These are phyloP conservation scores for Monodelphis domestica DNA, from an alignment of 2,797 vertebrate species.

Conservation along the genomic window DNA sequence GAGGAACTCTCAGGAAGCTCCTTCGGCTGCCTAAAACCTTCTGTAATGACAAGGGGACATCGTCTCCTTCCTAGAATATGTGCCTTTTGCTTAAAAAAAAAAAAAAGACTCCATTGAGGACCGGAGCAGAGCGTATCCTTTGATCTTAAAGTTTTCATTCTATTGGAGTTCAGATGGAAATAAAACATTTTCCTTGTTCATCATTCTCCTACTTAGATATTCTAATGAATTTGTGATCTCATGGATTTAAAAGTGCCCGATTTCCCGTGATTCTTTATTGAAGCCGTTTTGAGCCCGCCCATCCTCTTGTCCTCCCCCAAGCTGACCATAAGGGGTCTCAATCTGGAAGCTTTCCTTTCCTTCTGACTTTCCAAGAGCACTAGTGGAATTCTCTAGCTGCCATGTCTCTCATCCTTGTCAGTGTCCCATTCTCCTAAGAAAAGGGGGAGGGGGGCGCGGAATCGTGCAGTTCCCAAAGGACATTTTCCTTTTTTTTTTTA, in stretches of 20 bases:
- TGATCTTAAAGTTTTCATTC: neutral
- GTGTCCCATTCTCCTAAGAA: neutral
- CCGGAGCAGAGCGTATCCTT: neutral
- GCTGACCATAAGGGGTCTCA: neutral
- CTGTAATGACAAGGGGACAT: neutral
- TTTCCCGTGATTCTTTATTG: neutral
- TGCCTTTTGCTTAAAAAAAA: neutral
- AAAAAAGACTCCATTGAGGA: neutral
- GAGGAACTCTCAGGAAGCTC: slow-evolving; percentile 40
- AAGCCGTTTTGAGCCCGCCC: neutral
- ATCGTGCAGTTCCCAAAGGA: neutral
- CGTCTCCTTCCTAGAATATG: neutral
- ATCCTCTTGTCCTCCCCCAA: neutral
- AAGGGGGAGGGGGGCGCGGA: neutral
- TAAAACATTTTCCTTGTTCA: neutral
- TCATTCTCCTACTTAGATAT: neutral
- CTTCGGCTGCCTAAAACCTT: slow-evolving; percentile 44
- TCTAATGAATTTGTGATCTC: neutral
- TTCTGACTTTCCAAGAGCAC: neutral
- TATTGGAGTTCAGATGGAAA: neutral
- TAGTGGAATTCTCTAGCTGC: neutral
- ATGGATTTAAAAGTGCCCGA: neutral
- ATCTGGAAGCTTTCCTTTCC: neutral
- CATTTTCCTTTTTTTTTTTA: neutral
- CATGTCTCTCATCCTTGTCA: no score